These are phyloP conservation scores for Oscheius sp. DNA, from an alignment of 2,888 invertebrate species.

Conservation along the genomic window DNA sequence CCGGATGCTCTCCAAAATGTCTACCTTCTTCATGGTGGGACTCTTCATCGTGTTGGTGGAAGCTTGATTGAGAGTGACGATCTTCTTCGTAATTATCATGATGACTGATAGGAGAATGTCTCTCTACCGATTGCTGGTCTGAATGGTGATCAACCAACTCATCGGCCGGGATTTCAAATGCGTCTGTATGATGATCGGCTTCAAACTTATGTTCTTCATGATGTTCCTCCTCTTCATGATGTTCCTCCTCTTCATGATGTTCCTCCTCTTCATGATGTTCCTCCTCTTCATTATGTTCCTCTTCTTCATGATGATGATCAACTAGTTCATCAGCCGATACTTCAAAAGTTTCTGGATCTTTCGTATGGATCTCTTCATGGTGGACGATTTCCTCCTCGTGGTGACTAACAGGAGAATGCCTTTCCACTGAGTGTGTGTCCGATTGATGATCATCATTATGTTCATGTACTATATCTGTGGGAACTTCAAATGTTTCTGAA, in stretches of 20 bases:
- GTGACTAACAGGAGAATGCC: too few species aligned
- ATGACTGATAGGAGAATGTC: too few species aligned
- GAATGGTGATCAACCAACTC: conserved; percentile 3
- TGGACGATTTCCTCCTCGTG: not conserved
- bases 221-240: not conserved
- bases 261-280: not conserved
- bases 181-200: not conserved
- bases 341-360: conserved; percentile 12
- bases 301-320: conserved; percentile 4
- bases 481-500: not conserved
- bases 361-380: not conserved
- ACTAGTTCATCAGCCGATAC: conserved; percentile 4
- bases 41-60: not conserved
- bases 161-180: conserved; percentile 1
- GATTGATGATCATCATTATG: not conserved
- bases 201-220: not conserved
- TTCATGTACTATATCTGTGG: not conserved
- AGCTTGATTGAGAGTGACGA: not conserved
- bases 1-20: not conserved
- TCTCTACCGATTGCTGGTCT: not conserved
- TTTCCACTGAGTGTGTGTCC: not conserved
- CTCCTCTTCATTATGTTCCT: not conserved
- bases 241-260: not conserved
- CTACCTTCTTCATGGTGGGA: not conserved
- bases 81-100: not conserved